Percentiles rank a stretch among this genome's conserved stretches.
phyloP scores from a whole-genome alignment of 2,888 invertebrate genomes.

The Zelleria hepariella region DNA sequence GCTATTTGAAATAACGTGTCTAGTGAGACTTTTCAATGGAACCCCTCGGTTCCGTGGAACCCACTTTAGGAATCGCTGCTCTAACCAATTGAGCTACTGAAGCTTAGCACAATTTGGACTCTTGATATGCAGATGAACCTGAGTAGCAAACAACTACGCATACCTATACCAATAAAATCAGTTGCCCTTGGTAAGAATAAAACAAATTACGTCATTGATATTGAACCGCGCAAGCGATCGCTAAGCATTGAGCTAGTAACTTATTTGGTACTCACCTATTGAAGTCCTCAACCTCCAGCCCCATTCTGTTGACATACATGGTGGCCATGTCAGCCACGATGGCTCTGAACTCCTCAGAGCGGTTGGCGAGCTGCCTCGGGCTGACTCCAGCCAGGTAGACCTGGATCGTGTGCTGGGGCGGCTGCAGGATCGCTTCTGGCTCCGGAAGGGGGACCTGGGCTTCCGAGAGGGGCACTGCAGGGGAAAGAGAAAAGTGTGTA shows the following conservation, averaged over 20 bases:
- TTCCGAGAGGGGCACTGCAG: conserved; percentile 6
- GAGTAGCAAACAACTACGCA: too few relatives aligned
- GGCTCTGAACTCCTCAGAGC: conserved; percentile 34
- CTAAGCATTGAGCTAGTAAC: neutral
- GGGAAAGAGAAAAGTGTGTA: neutral
- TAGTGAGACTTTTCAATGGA: too few relatives aligned
- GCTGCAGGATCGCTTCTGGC: conserved; percentile 19
- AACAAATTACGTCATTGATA: too few relatives aligned
- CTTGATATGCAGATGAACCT: too few relatives aligned
- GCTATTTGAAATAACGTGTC: too few relatives aligned
- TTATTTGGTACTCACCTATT: conserved; percentile 41
- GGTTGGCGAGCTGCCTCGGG: conserved; percentile 26
- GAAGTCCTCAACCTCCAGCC: conserved; percentile 40
- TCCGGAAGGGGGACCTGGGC: conserved; percentile 30
- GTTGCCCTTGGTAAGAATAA: too few relatives aligned
- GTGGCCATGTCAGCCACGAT: conserved; percentile 55
- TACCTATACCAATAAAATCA: too few relatives aligned
- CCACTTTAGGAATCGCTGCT: too few relatives aligned
- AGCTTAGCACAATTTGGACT: too few relatives aligned
- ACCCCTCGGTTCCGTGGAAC: too few relatives aligned
- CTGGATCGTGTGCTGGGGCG: conserved; percentile 27
- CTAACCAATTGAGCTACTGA: too few relatives aligned
- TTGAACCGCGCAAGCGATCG: too few relatives aligned
- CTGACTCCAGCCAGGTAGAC: conserved; percentile 40
- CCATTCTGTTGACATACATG: conserved; percentile 38